Evolutionary conservation across 2,113 vertebrate genomes (phyloP).

Genomic region (Pagrus major): DNA sequence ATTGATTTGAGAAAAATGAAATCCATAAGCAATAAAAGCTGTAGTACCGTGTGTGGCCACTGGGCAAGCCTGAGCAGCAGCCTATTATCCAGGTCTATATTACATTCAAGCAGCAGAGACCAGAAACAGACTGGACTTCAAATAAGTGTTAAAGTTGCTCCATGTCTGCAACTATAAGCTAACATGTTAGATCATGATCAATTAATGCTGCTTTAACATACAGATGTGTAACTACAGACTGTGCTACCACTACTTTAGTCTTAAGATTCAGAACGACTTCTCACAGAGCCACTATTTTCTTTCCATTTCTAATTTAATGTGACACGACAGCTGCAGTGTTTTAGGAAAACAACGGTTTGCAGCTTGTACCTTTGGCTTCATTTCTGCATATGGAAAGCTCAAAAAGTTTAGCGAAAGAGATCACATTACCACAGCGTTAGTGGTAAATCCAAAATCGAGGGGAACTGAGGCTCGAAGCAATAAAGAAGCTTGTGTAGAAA

Average conservation of each 20-base stretch:
- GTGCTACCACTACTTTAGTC: not conserved
- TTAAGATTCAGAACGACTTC: not conserved
- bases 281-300: not conserved
- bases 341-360: not conserved
- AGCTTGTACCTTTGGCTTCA: not conserved
- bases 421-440: not conserved
- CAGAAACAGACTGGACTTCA: too few species aligned
- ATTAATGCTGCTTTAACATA: not conserved
- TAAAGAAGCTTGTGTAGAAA: slow-evolving; percentile 19
- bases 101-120: too few species aligned
- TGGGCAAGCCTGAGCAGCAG: too few species aligned
- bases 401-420: not conserved
- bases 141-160: too few species aligned
- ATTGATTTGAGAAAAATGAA: too few species aligned
- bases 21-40: too few species aligned
- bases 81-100: too few species aligned
- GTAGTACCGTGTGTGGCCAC: too few species aligned
- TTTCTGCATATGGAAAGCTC: not conserved
- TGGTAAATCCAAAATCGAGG: not conserved
- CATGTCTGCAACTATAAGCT: too few species aligned
- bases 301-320: not conserved
- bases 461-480: not conserved
- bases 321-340: not conserved
- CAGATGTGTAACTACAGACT: not conserved
- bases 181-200: too few species aligned